Evolutionary conservation across 2,888 invertebrate genomes (phyloP).

Genomic region (Ornithoptera alexandrae): DNA sequence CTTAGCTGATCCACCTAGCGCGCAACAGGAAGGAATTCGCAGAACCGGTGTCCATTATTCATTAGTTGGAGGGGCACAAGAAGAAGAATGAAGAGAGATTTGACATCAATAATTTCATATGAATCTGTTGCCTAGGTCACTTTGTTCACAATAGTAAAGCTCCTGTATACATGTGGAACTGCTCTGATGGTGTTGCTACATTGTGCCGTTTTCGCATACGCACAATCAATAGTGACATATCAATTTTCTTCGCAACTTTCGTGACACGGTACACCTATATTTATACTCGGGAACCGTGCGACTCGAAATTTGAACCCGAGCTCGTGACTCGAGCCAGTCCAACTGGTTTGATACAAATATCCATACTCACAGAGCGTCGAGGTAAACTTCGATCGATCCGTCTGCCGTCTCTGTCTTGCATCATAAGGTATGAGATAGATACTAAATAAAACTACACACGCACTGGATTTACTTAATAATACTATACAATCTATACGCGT

Average conservation of each 20-base stretch:
- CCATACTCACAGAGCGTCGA: constrained; percentile 36
- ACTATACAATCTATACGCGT: constrained; percentile 9
- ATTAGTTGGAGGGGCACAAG: too few species aligned
- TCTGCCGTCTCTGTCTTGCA: constrained; percentile 29
- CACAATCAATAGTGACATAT: not conserved
- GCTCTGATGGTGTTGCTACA: not conserved
- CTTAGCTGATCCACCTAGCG: too few species aligned
- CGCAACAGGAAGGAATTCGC: too few species aligned
- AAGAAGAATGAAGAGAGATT: too few species aligned
- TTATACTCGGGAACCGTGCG: constrained; percentile 47
- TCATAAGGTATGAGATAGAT: constrained; percentile 29
- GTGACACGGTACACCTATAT: constrained; percentile 35
- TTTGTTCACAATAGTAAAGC: too few species aligned
- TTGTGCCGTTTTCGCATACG: constrained; percentile 7
- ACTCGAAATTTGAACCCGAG: constrained; percentile 60
- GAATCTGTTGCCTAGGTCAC: too few species aligned
- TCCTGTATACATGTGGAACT: too few species aligned
- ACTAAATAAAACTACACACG: constrained; percentile 8
- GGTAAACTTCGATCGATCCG: constrained; percentile 21
- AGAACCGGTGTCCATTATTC: too few species aligned
- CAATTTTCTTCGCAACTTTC: constrained; percentile 27
- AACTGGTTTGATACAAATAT: constrained; percentile 54
- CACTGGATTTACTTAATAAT: constrained; percentile 19
- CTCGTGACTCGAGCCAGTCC: constrained; percentile 61
- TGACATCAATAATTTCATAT: too few species aligned